A percentile compares a stretch with the other conserved stretches of the same genome.
These are phyloP conservation scores for Scleropages formosus DNA, from an alignment of 2,797 vertebrate species.

Conservation along the genomic window DNA sequence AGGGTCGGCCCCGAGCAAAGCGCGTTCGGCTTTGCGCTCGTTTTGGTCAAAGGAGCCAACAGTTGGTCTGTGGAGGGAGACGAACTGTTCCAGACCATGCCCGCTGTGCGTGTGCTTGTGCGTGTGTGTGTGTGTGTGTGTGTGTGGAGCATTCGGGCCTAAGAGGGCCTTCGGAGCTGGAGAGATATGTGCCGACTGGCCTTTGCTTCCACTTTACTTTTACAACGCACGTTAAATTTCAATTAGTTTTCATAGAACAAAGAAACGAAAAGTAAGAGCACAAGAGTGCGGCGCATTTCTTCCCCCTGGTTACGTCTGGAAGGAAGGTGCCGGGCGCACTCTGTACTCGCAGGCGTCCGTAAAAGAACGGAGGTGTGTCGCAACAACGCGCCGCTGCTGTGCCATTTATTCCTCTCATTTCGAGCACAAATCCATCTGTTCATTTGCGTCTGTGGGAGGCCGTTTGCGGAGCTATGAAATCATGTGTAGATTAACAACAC, in stretches of 20 bases:
- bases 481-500: constrained; percentile 44
- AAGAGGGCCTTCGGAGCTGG: not conserved
- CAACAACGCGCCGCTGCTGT: not conserved
- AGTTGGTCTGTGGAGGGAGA: constrained; percentile 48
- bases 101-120: not conserved
- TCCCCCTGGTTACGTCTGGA: no score
- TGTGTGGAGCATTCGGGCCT: no score
- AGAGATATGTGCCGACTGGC: not conserved
- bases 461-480: constrained; percentile 45
- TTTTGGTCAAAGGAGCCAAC: constrained; percentile 55
- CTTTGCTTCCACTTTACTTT: no score
- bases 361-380: not conserved
- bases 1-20: constrained; percentile 45
- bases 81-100: constrained; percentile 39
- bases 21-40: constrained; percentile 51
- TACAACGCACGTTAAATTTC: no score
- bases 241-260: no score
- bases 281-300: no score
- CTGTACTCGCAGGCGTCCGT: not conserved
- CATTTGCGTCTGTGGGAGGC: constrained; percentile 35
- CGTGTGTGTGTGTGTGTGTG: not conserved
- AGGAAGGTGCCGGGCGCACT: no score
- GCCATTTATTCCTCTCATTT: constrained; percentile 31
- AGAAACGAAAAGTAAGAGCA: no score
- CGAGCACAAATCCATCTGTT: constrained; percentile 41